Percentiles rank a stretch among this genome's conserved stretches.
These are phyloP conservation scores for Hypotaenidia okinawae DNA, from an alignment of 2,797 vertebrate species.

Conservation along the genomic window DNA sequence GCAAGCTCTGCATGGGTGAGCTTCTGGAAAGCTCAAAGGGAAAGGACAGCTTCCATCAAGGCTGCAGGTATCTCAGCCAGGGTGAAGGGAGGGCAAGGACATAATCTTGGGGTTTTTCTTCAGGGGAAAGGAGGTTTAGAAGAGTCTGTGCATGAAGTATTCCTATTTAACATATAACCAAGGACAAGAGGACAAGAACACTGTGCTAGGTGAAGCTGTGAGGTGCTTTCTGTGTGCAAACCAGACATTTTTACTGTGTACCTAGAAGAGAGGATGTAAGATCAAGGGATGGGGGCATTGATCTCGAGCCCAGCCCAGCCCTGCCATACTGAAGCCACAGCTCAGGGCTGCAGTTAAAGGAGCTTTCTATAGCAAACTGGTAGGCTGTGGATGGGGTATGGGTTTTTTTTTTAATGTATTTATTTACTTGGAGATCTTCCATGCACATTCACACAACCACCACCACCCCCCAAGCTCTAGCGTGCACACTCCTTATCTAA, in stretches of 20 bases:
- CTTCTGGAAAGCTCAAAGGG: neutral
- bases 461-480: neutral
- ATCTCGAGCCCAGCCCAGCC: neutral
- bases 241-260: neutral
- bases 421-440: neutral
- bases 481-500: too few relatives aligned
- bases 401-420: fast-evolving
- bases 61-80: neutral
- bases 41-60: neutral
- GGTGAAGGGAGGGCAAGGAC: neutral
- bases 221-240: neutral
- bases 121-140: neutral
- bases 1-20: neutral
- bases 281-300: neutral
- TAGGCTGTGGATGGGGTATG: neutral
- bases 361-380: neutral
- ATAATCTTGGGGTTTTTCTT: neutral
- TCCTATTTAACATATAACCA: neutral
- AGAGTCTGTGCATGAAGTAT: neutral
- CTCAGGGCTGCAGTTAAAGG: neutral
- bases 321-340: neutral
- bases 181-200: neutral
- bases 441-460: too few relatives aligned
- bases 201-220: neutral
- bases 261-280: neutral